Base-by-base conservation (phyloP, 2,797 vertebrate species). In the Numenius phaeopus region DNA sequence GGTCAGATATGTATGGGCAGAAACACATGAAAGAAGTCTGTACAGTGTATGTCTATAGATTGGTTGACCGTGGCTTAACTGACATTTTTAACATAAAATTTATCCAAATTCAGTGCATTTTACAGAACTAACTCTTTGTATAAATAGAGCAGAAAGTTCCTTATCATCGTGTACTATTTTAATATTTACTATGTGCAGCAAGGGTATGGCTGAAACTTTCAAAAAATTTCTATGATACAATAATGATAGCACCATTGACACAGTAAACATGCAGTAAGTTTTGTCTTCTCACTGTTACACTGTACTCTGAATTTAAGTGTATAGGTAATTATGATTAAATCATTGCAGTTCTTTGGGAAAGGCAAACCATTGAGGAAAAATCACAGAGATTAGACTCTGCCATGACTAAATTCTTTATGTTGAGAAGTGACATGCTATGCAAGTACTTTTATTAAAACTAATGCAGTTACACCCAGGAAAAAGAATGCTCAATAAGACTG, bases 371-470 rank as follows among this genome's bases (percentile, higher is more conserved):
- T 58, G 40, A 88, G 66, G 59, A 65, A 93, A 96, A 95, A 87
- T 89, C 58, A 62, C 24, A 71, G 69, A 78, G 65, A 79, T 75
- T 86, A 90, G 24, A 29, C 50, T 76, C 39, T 77, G 30, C 73
- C 34, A 27, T 64, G 47, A 62, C 70, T 84, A 66, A 87, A 72
- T 79, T 79, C 73, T 93, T 93, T 76, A 62, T 58, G 62, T 85
- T 90, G 85, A 93, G 64, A 91, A 95, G 83, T 79, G 58, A 65
- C 69, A 61, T 79, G 85, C 76, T 93, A 80, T 88, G 75, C 87
- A 93, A 89, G 70, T 93, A 66, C 66, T 87, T 90, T 88, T 91
- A 88, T 93, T 82, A 55, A 90, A 95, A 96, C 91, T 73, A 96
- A 92, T 90, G 70, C 78, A 87, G 77, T 91, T 95, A 66, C 11